Evolutionary conservation across 37 sponge, comb jelly and placozoan genomes (phyloP).

Genomic region (Geodia barretti): DNA sequence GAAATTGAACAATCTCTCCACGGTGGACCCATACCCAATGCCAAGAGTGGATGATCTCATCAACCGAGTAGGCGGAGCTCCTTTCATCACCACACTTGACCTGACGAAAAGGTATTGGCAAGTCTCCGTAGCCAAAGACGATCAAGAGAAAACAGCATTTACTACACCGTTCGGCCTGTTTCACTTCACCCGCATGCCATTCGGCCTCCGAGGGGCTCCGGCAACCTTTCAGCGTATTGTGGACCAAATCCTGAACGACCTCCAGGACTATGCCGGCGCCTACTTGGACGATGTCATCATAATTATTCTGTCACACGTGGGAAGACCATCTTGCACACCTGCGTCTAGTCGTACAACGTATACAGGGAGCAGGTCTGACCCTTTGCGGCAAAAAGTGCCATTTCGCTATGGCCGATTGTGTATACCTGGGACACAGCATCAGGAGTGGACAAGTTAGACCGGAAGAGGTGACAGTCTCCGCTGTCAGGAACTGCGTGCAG

Average conservation of each 20-base stretch:
- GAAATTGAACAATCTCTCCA: neutral
- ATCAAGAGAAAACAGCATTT: constrained; percentile 48
- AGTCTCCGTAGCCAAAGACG: constrained; percentile 27
- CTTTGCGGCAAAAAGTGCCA: constrained; percentile 20
- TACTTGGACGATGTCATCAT: constrained; percentile 54
- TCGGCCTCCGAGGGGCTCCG: constrained; percentile 58
- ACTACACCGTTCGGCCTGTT: constrained; percentile 45
- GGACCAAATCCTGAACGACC: constrained; percentile 18
- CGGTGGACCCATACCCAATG: neutral
- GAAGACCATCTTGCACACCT: constrained; percentile 43
- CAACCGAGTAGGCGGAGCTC: constrained; percentile 33
- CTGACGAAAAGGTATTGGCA: constrained; percentile 71
- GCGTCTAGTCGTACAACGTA: neutral
- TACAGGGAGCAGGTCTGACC: constrained; percentile 32
- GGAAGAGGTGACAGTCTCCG: constrained; percentile 13
- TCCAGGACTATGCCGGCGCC: neutral
- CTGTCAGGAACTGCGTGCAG: constrained; percentile 7
- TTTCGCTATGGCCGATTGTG: constrained; percentile 9
- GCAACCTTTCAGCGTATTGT: constrained; percentile 67
- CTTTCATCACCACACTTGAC: constrained; percentile 53
- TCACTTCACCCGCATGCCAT: constrained; percentile 59
- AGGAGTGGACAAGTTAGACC: neutral
- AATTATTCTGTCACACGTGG: constrained; percentile 21
- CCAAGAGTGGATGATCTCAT: constrained; percentile 20
- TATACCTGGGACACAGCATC: neutral